Percentiles rank a stretch among this genome's conserved stretches.
These are phyloP conservation scores for Sander lucioperca DNA, from an alignment of 2,113 vertebrate species.

Conservation along the genomic window DNA sequence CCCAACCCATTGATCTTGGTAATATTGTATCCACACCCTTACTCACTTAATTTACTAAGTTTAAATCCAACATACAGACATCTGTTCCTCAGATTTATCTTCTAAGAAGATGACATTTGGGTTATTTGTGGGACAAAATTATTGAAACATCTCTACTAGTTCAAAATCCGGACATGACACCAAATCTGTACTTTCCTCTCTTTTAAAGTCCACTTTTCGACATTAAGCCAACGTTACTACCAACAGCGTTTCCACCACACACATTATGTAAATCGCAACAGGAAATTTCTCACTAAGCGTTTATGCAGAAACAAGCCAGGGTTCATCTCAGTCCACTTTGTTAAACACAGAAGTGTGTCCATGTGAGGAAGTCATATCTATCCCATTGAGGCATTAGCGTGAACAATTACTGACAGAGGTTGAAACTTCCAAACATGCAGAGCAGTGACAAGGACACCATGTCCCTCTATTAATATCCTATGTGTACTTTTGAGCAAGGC, in stretches of 20 bases:
- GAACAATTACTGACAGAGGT: neutral
- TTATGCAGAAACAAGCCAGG: neutral
- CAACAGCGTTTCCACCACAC: neutral
- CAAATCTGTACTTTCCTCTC: conserved; percentile 46
- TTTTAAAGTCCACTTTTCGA: conserved; percentile 13
- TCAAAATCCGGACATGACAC: conserved; percentile 11
- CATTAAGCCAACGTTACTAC: neutral
- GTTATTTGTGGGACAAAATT: neutral
- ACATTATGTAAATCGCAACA: conserved; percentile 25
- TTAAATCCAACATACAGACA: neutral
- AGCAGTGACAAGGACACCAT: neutral
- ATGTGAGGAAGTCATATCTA: conserved; percentile 12
- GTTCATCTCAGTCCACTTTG: neutral
- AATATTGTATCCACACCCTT: neutral
- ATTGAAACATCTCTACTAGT: conserved; percentile 11
- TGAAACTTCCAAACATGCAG: neutral
- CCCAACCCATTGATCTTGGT: neutral
- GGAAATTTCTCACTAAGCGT: conserved; percentile 29
- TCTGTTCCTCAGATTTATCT: neutral
- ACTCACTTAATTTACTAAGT: neutral
- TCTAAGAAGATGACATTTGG: neutral
- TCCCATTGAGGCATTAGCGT: neutral
- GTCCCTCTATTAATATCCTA: neutral
- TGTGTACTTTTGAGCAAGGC: conserved; percentile 37
- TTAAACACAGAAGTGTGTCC: conserved; percentile 11